Evolutionary conservation across 2,888 invertebrate genomes (phyloP).

Genomic region (Lepidocyrtoides sp.): DNA sequence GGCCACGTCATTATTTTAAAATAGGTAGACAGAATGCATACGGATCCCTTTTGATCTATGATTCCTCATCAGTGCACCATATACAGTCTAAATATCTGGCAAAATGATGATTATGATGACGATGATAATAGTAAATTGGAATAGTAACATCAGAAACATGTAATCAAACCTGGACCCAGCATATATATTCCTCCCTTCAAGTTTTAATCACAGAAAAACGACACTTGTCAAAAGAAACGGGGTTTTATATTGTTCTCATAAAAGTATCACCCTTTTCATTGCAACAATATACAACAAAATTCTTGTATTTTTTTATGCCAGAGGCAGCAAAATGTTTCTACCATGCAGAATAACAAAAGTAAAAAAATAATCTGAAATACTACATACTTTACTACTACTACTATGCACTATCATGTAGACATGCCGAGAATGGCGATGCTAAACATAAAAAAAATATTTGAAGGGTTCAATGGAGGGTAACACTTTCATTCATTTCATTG

Average conservation of each 20-base stretch:
- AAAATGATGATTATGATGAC: neutral
- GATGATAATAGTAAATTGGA: neutral
- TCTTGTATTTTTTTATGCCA: neutral
- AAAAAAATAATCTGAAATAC: neutral
- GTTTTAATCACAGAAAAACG: constrained; percentile 26
- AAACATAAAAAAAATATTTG: constrained; percentile 50
- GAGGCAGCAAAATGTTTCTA: neutral
- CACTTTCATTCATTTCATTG: constrained; percentile 64
- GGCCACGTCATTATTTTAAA: constrained; percentile 15
- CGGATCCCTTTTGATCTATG: neutral
- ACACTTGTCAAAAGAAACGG: neutral
- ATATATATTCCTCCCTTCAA: neutral
- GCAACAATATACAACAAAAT: neutral
- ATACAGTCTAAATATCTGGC: no score
- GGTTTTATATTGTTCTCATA: neutral
- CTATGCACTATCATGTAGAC: neutral
- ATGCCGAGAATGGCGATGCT: constrained; percentile 39
- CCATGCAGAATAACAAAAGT: neutral
- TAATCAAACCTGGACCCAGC: neutral
- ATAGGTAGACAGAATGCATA: neutral
- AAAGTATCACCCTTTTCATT: neutral
- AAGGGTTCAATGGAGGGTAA: constrained; percentile 80
- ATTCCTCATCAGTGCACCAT: neutral
- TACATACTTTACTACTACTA: no score
- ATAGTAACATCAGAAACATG: neutral